Evolutionary conservation across 2,888 invertebrate species (phyloP), one percentile per base, ranked within the genome.

Genomic region (Meta bourneti): DNA sequence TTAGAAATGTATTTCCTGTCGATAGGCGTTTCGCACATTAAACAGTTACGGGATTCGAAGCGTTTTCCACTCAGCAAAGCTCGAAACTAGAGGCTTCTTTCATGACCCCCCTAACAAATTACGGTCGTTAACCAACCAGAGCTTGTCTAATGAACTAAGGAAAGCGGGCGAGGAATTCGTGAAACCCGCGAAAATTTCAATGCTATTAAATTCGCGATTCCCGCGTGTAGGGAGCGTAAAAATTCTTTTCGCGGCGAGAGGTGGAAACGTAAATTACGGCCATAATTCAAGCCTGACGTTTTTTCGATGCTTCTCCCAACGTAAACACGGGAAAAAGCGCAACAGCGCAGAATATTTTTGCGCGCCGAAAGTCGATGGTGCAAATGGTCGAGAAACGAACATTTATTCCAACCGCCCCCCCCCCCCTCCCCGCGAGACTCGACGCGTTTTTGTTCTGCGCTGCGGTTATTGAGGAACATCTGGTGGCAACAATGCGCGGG

Each of bases 201-300:
- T 91, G 87, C 83, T 87, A 91, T 87, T 87, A 91, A 87, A 91
- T 83, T 83, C 81, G 81, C 77, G 81, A 82, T 74, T 34, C 61
- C 81, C 90, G 51, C 20, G 88, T 88, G 74, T 52, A 71, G 81
- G 72, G 71, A 52, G 75, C 82, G 86, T 91, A 91, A 91, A 91
- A 91, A 86, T 85, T 91, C 75, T 20, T 49, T 71, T 75, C 34
- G 75, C 78, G 77, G 71, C 19, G 49, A 77, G 49, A 48, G 75
- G 51, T 51, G 49, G 70, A 78, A 91, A 86, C 90, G 86, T 86
- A 91, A 91, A 91, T 91, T 91, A 83, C 87, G 72, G 70, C 72
- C 91, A 91, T 91, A 91, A 87, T 87, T 91, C 91, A 91, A 82
- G 48, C 91, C 51, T 91, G 91, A 91, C 91, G 81, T 86, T 91